Percentiles rank a stretch among this genome's conserved stretches.
Conservation (phyloP, 2,113 vertebrate species). For the Lycaon pictus region DNA sequence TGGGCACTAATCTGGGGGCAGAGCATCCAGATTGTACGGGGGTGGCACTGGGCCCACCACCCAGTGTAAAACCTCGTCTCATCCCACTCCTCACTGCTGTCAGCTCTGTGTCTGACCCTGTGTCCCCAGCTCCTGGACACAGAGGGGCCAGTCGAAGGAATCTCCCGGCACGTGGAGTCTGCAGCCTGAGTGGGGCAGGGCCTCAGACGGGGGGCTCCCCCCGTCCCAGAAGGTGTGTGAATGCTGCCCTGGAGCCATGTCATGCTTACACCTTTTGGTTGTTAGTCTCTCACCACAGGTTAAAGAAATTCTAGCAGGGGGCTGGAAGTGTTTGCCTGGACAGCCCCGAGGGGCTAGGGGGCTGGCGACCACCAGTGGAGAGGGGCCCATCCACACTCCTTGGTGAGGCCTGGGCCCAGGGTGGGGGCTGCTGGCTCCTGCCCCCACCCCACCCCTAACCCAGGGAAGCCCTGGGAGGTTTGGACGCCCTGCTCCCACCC, state of each 20-base stretch:
- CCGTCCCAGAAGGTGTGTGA: not conserved
- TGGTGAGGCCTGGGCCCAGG: not conserved
- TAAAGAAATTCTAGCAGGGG: not conserved
- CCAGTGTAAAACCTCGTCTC: not conserved
- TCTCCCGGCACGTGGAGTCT: not conserved
- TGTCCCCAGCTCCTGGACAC: not conserved
- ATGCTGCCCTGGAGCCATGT: not conserved
- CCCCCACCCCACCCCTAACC: not conserved
- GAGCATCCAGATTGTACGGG: not conserved
- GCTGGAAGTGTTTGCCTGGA: not conserved
- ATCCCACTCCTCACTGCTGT: accelerated
- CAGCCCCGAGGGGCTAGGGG: too few species aligned
- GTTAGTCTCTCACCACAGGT: too few species aligned
- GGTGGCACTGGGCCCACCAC: not conserved
- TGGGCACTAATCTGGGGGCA: not conserved
- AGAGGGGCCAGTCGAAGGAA: accelerated
- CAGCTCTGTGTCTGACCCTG: not conserved
- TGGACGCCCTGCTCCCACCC: not conserved
- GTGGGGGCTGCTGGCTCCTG: not conserved
- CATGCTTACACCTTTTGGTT: too few species aligned
- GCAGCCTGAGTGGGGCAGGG: not conserved
- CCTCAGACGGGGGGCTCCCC: accelerated
- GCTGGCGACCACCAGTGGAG: not conserved
- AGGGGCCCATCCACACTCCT: not conserved
- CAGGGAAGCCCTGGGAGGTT: not conserved